Evolutionary conservation across 2,888 invertebrate genomes (phyloP).

Genomic region (Andrena haemorrhoa): DNA sequence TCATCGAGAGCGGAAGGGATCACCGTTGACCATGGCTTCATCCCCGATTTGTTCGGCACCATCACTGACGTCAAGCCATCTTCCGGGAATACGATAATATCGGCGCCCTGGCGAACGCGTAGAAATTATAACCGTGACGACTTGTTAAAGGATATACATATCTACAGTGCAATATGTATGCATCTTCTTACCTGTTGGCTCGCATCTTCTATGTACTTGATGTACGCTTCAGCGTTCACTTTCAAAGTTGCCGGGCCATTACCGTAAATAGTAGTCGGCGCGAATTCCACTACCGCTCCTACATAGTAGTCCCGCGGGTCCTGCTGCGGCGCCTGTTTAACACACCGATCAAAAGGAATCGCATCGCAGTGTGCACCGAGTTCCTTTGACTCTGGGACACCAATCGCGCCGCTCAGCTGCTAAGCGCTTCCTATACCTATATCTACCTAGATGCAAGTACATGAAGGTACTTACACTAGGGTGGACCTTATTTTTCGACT

Average conservation of each 20-base stretch:
- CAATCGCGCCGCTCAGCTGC: no score
- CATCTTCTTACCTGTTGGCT: conserved; percentile 60
- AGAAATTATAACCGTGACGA: no score
- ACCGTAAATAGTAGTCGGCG: conserved; percentile 40
- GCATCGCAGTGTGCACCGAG: no score
- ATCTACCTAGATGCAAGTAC: no score
- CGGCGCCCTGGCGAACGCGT: conserved; percentile 84
- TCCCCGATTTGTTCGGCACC: conserved; percentile 76
- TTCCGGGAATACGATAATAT: conserved; percentile 88
- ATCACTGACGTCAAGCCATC: conserved; percentile 77
- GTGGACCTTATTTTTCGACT: no score
- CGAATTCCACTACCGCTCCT: conserved; percentile 78
- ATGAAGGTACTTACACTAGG: no score
- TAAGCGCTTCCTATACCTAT: no score
- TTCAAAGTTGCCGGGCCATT: conserved; percentile 39
- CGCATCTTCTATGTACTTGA: conserved; percentile 68
- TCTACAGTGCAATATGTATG: background rate
- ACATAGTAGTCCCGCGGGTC: conserved; percentile 53
- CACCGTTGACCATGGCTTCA: conserved; percentile 71
- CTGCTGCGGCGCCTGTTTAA: background rate
- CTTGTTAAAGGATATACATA: no score
- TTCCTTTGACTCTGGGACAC: no score
- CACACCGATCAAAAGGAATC: background rate
- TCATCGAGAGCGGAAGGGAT: conserved; percentile 69
- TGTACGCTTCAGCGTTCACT: conserved; percentile 63